These are phyloP conservation scores for Strix aluco DNA, from an alignment of 2,113 vertebrate species.

Conservation along the genomic window DNA sequence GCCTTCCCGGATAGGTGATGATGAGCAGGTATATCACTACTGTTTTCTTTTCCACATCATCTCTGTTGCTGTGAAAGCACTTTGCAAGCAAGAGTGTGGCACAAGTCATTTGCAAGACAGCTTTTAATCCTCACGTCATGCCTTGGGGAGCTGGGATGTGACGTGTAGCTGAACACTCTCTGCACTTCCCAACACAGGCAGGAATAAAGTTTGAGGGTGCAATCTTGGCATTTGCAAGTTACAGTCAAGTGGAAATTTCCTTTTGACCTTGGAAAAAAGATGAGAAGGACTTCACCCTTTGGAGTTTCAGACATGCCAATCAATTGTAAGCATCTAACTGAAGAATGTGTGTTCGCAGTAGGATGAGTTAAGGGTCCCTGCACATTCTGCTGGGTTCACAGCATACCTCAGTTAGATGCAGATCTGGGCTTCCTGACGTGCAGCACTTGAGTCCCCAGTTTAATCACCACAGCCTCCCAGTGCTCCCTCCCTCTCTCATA, in stretches of 20 bases:
- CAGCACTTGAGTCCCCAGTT: background rate
- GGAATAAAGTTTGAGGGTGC: background rate
- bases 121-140: background rate
- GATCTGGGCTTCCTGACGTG: background rate
- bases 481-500: background rate
- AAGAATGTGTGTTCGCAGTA: background rate
- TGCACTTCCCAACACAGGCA: background rate
- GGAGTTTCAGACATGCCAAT: background rate
- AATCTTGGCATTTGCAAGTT: background rate
- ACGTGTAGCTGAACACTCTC: background rate
- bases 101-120: background rate
- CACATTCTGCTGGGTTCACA: background rate
- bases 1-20: background rate
- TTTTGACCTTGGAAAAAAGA: background rate
- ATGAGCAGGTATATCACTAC: background rate
- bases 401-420: fast-evolving
- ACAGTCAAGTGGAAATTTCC: background rate
- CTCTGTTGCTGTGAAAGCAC: background rate
- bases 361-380: background rate
- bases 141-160: background rate
- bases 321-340: background rate
- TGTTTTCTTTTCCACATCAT: background rate
- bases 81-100: background rate
- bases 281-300: background rate
- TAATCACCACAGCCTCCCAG: background rate